Evolutionary conservation across 2,888 invertebrate species (phyloP).

Genomic region (Lottia scabra): DNA sequence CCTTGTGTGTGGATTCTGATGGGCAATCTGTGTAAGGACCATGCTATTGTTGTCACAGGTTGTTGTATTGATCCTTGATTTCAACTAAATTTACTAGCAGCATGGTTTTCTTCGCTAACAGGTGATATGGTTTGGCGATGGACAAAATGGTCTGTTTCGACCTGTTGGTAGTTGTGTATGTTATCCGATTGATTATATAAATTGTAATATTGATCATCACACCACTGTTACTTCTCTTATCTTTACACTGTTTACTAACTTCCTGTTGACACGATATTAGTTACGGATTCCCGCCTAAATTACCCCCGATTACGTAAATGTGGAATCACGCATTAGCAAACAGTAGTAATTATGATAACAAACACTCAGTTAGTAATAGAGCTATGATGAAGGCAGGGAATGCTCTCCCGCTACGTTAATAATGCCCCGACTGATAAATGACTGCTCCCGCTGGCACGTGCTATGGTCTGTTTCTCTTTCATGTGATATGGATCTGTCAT

Average conservation of each 20-base stretch:
- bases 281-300: not conserved
- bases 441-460: not conserved
- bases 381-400: not conserved
- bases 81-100: too few relatives aligned
- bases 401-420: not conserved
- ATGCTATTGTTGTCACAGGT: too few relatives aligned
- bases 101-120: too few relatives aligned
- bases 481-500: slow-evolving; percentile 7
- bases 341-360: slow-evolving; percentile 2
- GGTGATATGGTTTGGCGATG: too few relatives aligned
- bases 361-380: not conserved
- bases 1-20: too few relatives aligned
- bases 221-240: not conserved
- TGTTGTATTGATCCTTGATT: too few relatives aligned
- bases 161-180: too few relatives aligned
- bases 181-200: too few relatives aligned
- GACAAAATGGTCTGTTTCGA: too few relatives aligned
- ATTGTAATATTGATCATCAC: not conserved
- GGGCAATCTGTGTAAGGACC: too few relatives aligned
- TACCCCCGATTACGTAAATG: not conserved
- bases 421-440: slow-evolving; percentile 3
- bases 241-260: not conserved
- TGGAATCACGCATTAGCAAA: slow-evolving; percentile 6
- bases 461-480: slow-evolving; percentile 6
- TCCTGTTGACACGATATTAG: slow-evolving; percentile 7